Conservation (phyloP, 2,888 invertebrate species). For the Trisateles emortualis region DNA sequence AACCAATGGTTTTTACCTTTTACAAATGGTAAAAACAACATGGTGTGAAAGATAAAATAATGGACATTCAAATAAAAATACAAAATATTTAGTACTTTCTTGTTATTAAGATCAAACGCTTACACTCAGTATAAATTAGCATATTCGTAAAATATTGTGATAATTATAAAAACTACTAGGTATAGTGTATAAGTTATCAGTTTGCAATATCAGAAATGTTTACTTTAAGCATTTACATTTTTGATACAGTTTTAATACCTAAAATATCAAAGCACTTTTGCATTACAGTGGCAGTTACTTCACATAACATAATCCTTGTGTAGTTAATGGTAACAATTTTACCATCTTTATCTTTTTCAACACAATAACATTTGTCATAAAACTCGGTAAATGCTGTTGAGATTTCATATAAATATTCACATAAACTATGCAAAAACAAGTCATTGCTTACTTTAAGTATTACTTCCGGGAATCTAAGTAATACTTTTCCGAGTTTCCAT, state of each 20-base stretch:
- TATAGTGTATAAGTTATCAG: neutral
- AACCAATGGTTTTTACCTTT: too few relatives aligned
- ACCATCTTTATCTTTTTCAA: constrained; percentile 95
- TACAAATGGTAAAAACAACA: too few relatives aligned
- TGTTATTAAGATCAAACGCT: neutral
- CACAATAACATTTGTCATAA: constrained; percentile 98
- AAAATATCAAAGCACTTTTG: constrained; percentile 95
- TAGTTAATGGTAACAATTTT: constrained; percentile 94
- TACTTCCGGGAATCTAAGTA: constrained; percentile 95
- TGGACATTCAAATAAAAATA: constrained; percentile 1
- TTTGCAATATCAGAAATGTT: constrained; percentile 1
- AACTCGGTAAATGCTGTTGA: constrained; percentile 98
- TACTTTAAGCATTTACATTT: constrained; percentile 89
- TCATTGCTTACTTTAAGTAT: constrained; percentile 93
- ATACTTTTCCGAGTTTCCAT: constrained; percentile 96
- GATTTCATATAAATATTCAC: constrained; percentile 98
- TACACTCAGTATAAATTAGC: constrained; percentile 24
- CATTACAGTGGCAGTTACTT: constrained; percentile 96
- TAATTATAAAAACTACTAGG: constrained; percentile 25
- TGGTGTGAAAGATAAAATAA: too few relatives aligned
- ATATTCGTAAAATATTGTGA: constrained; percentile 44
- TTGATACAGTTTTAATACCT: constrained; percentile 96
- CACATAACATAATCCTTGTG: constrained; percentile 95
- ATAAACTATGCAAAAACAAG: constrained; percentile 94
- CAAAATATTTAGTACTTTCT: neutral